Percentiles rank a stretch among this genome's conserved stretches.
These are phyloP conservation scores for Notarius lentiginosus DNA, from an alignment of 2,113 vertebrate genomes.

Conservation along the genomic window DNA sequence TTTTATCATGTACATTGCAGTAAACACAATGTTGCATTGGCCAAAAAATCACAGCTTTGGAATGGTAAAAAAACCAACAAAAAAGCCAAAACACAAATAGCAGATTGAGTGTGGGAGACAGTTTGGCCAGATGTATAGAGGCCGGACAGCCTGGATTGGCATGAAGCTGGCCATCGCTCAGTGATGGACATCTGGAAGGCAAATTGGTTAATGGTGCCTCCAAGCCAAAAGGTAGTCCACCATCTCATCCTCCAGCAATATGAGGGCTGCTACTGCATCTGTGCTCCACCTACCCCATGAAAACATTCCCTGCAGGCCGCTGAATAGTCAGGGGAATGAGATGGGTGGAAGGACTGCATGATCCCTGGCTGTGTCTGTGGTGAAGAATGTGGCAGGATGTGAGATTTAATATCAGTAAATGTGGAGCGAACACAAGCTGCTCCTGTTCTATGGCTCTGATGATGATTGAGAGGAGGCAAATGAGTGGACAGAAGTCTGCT, in stretches of 20 bases:
- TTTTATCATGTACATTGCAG: neutral
- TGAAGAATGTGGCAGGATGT: constrained; percentile 21
- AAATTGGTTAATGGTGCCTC: constrained; percentile 68
- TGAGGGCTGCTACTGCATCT: constrained; percentile 57
- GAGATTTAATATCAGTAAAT: constrained; percentile 34
- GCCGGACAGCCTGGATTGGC: constrained; percentile 53
- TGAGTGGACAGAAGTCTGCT: constrained; percentile 35
- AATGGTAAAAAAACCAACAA: neutral
- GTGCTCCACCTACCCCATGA: constrained; percentile 54
- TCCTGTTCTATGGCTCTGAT: constrained; percentile 12
- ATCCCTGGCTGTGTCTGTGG: constrained; percentile 34
- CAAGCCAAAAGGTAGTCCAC: constrained; percentile 66
- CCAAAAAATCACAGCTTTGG: constrained; percentile 16
- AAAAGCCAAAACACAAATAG: constrained; percentile 42
- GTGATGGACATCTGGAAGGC: constrained; percentile 66
- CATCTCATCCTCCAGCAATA: constrained; percentile 61
- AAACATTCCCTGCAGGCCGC: constrained; percentile 53
- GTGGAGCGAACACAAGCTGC: constrained; percentile 21
- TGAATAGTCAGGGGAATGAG: constrained; percentile 38
- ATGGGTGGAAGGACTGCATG: constrained; percentile 26
- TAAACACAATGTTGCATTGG: constrained; percentile 11
- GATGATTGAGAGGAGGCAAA: constrained; percentile 30
- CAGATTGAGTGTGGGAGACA: constrained; percentile 53
- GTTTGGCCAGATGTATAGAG: constrained; percentile 57
- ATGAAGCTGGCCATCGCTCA: constrained; percentile 54